Evolutionary conservation across 2,888 invertebrate species (phyloP).

Genomic region (Mesoligia furuncula): DNA sequence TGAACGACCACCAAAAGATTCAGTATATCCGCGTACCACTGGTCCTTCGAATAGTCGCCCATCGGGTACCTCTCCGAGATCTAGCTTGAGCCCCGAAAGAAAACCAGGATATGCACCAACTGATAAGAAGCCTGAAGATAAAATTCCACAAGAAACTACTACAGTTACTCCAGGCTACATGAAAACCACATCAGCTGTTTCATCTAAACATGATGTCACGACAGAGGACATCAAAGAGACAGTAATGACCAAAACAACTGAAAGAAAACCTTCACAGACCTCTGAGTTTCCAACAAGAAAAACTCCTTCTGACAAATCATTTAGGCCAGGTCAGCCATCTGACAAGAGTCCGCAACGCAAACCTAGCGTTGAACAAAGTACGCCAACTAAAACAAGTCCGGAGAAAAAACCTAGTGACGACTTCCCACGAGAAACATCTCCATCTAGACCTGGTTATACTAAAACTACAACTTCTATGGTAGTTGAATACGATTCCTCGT

Average conservation of each 20-base stretch:
- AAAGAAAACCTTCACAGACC: slow-evolving; percentile 39
- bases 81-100: slow-evolving; percentile 58
- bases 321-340: slow-evolving; percentile 37
- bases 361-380: slow-evolving; percentile 22
- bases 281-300: slow-evolving; percentile 55
- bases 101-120: slow-evolving; percentile 40
- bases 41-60: slow-evolving; percentile 26
- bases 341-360: slow-evolving; percentile 54
- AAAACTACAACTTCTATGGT: slow-evolving; percentile 58
- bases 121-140: slow-evolving; percentile 39
- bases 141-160: slow-evolving; percentile 22
- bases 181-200: slow-evolving; percentile 40
- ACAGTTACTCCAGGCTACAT: slow-evolving; percentile 37
- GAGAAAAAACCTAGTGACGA: slow-evolving; percentile 47
- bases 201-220: slow-evolving; percentile 44
- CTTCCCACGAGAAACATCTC: slow-evolving; percentile 37
- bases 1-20: slow-evolving; percentile 34
- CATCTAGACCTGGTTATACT: slow-evolving; percentile 51
- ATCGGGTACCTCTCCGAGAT: slow-evolving; percentile 45
- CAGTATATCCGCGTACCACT: background rate
- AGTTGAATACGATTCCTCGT: slow-evolving; percentile 56
- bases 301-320: slow-evolving; percentile 37
- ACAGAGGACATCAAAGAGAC: slow-evolving; percentile 36
- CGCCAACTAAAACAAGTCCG: slow-evolving; percentile 41
- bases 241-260: slow-evolving; percentile 32